Percentiles rank a stretch among this genome's conserved stretches.
Evolutionary conservation across 1,140 invertebrate species (phyloP).

Genomic region (Dendroctonus valens): DNA sequence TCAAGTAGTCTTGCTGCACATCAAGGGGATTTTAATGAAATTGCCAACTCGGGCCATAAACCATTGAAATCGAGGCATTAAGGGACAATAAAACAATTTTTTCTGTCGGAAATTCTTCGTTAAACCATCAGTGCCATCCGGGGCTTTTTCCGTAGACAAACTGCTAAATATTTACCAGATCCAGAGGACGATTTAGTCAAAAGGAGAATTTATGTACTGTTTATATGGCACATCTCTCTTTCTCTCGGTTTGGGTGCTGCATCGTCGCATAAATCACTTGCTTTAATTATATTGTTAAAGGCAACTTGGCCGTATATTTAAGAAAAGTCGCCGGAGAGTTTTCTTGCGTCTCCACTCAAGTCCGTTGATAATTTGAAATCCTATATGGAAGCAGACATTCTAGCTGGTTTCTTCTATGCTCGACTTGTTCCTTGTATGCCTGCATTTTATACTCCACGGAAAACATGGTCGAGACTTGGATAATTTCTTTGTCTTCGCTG

Average conservation of each 20-base stretch:
- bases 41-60: too few relatives aligned
- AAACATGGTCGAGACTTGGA: too few relatives aligned
- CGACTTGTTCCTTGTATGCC: too few relatives aligned
- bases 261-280: conserved; percentile 21
- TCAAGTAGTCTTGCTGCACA: too few relatives aligned
- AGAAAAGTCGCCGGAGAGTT: conserved; percentile 17
- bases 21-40: too few relatives aligned
- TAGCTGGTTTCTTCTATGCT: too few relatives aligned
- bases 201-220: conserved; percentile 24
- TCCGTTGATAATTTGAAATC: background rate
- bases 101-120: too few relatives aligned
- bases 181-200: conserved; percentile 17
- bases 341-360: background rate
- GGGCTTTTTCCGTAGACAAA: conserved; percentile 2
- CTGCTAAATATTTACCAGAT: conserved; percentile 22
- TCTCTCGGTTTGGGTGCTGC: conserved; percentile 13
- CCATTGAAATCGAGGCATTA: too few relatives aligned
- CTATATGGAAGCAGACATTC: too few relatives aligned
- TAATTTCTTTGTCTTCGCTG: too few relatives aligned
- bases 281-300: conserved; percentile 29
- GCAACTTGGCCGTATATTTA: conserved; percentile 21
- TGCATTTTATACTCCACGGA: too few relatives aligned
- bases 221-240: conserved; percentile 11
- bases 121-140: background rate
- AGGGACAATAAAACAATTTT: too few relatives aligned